Evolutionary conservation across 2,888 invertebrate genomes (phyloP), one percentile per base, ranked within the genome.

Genomic region (Oxystoma pomonae): DNA sequence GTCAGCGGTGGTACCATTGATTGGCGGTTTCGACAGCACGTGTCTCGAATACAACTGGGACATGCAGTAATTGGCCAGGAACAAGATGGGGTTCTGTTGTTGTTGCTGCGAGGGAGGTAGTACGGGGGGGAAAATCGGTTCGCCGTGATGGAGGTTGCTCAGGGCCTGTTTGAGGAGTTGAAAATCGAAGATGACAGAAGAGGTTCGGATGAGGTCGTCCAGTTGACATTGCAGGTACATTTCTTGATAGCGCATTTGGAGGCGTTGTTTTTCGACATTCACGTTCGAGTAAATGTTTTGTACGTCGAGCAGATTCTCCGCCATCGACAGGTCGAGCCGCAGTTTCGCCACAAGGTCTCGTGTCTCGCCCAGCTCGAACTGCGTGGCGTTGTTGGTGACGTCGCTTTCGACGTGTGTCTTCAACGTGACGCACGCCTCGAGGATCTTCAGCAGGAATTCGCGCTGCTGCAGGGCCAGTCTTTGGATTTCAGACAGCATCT

Each of bases 41-140:
- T 87, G 87, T 55, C 88, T 83, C 63, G 87, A 86, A 77, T 88
- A 89, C 65, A 90, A 77, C 75, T 88, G 89, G 17, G 88, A 88
- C 84, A 89, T 87, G 78, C 90, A 91, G 76, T 90, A 90, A 76
- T 91, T 91, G 60, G 89, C 89, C 66, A 91, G 82, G 74, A 90
- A 86, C 68, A 90, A 80, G 53, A 90, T 85, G 3, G 90, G 89
- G 74, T 90, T 89, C 70, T 87, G 86, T 57, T 77, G 70, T 63
- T 75, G 65, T n/a, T 75, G 66, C 69, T 81, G 71, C 69, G 76
- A 72, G 73, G 77, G 75, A n/a, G n/a, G n/a, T n/a, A n/a, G n/a
- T 69, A 78, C 74, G 63, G 79, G 70, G 63, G 79, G 71, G 62
- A 81, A 76, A 57, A 83, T 78, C 58, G 81, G 75, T 62, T 87